Evolutionary conservation across 2,797 vertebrate species (phyloP), one percentile per base, ranked within the genome.

Genomic region (Myiotriccus ornatus): DNA sequence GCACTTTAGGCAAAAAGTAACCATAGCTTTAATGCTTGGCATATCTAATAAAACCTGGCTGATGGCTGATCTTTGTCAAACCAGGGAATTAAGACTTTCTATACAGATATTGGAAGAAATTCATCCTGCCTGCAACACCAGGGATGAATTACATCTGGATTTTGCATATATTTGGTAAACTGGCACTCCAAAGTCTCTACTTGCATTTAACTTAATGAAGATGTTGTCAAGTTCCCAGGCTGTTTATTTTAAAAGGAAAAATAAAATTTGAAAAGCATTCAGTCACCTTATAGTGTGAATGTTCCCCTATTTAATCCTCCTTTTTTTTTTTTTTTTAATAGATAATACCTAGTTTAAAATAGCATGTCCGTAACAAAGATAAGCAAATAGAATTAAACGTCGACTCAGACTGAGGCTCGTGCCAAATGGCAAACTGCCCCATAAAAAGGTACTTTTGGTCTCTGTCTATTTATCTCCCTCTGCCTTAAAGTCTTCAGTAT

Each of bases 361-460:
- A 67, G 71, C 41, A 41, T 57, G 63, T 83, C 55, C 57, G 87
- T 80, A 91, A 87, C 32, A 82, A 19, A 34, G 57, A 89, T 94
- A 76, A 74, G n/a, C 67, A 93, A 94, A 79, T 35, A 80, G 44
- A 87, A 64, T 90, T 90, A 86, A 73, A 90, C 70, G 84, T 44
- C 65, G 60, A 75, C 49, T 93, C 89, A 83, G 41, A 21, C 30
- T n/a, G 50, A 92, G 60, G 65, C 39, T 78, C 5, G 2, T 39
- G 81, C 93, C 93, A 97, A 85, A 68, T 68, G 64, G 53, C 62
- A 91, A 82, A 85, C 50, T 92, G 24, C 64, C 88, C 89, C 80
- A 69, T 64, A 69, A 60, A 90, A 89, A 95, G 65, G 59, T 87
- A 52, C 67, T 71, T 87, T 89, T 43, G 74, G 32, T 44, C 53